Evolutionary conservation across 2,797 vertebrate genomes (phyloP).

Genomic region (Dryobates pubescens): DNA sequence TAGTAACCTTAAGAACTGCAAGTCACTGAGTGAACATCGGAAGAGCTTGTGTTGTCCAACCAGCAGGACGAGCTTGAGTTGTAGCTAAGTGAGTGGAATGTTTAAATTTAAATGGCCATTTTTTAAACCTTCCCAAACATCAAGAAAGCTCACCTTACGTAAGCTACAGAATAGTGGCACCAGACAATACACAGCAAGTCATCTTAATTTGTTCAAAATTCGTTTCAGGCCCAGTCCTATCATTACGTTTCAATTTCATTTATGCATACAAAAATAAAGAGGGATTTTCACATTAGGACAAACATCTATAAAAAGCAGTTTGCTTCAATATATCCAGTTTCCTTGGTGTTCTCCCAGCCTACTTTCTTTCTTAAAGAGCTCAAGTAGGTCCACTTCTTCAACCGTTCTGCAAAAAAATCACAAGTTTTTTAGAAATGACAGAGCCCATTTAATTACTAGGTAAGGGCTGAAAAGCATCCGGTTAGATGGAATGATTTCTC

Average conservation of each 20-base stretch:
- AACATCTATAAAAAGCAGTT: conserved; percentile 35
- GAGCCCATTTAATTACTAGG: neutral
- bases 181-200: conserved; percentile 35
- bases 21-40: neutral
- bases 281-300: conserved; percentile 42
- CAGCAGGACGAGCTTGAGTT: conserved; percentile 16
- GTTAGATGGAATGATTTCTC: neutral
- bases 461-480: neutral
- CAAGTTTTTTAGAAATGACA: neutral
- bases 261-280: conserved; percentile 66
- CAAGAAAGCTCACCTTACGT: conserved; percentile 21
- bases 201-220: neutral
- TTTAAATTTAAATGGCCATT: conserved; percentile 40
- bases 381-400: neutral
- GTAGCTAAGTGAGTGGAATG: conserved; percentile 50
- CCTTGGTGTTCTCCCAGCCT: neutral
- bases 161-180: conserved; percentile 2
- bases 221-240: conserved; percentile 37
- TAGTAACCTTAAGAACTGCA: conserved; percentile 20
- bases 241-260: conserved; percentile 3
- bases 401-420: conserved; percentile 9
- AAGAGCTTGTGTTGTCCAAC: conserved; percentile 10
- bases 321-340: conserved; percentile 10
- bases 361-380: neutral
- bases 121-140: conserved; percentile 33